Conservation (phyloP, 2,888 invertebrate species). For the Plebejus melissa region DNA sequence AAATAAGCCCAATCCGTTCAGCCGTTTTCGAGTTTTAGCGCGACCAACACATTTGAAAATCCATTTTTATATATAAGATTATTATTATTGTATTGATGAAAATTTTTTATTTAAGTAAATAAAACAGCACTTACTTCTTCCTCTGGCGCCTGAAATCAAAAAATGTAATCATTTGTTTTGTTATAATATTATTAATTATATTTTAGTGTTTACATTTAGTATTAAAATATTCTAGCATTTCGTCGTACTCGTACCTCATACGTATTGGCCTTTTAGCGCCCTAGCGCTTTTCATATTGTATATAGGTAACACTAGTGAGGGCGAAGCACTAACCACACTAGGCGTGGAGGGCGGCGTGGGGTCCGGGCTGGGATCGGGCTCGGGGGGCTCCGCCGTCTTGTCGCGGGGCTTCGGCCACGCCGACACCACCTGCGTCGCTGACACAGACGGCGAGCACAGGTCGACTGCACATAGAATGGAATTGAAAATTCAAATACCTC, state of each 20-base stretch:
- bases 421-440: constrained; percentile 78
- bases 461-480: constrained; percentile 48
- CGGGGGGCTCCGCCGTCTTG: constrained; percentile 64
- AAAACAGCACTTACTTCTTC: constrained; percentile 41
- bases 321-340: constrained; percentile 42
- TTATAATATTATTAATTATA: no score
- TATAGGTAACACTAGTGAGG: not conserved
- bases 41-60: no score
- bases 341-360: constrained; percentile 68
- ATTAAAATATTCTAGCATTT: no score
- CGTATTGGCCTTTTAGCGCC: no score
- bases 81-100: no score
- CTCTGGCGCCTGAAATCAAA: constrained; percentile 58
- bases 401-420: constrained; percentile 70
- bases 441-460: constrained; percentile 80
- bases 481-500: no score
- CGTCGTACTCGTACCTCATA: no score
- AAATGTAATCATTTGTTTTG: not conserved
- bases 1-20: no score
- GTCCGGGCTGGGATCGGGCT: constrained; percentile 67
- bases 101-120: not conserved
- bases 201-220: no score
- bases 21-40: no score
- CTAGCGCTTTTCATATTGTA: no score
- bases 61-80: no score